Base-by-base conservation (phyloP, 2,113 vertebrate species). In the Gambusia holbrooki region DNA sequence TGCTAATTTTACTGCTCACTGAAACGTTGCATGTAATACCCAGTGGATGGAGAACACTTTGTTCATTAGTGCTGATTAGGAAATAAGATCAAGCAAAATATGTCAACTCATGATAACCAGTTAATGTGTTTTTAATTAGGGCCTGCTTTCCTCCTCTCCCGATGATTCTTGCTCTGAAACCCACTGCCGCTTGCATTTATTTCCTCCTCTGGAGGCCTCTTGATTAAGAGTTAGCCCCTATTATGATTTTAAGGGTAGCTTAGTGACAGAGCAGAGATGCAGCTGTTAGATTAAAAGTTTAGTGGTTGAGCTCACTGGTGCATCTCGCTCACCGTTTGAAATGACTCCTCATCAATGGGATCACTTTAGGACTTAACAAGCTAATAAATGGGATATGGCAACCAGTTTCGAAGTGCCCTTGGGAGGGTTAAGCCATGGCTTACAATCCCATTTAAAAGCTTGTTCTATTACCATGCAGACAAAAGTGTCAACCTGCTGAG, bases 111-210 rank as follows among this genome's bases (percentile, higher is more conserved):
- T 80, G 80, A 90, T 93, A 90, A 93, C 86, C 86, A 82, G 81
- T 87, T 89, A 90, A 92, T 92, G 82, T 82, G 81, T 83, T 90
- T 92, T 90, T 92, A 92, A 92, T 92, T 90, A 92, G 82, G 62
- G 75, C 60, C 69, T 64, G 65, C 77, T 81, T 83, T 75, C 76
- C 83, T 82, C 80, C 69, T 79, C 85, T 86, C 79, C 62, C 62
- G 70, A 80, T 88, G 79, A 77, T 76, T 79, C 71, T 42, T 73
- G 76, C 82, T 82, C 60, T 71, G 25, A 78, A 88, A 76, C 64
- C 64, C 58, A 75, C 78, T 72, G 29, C 69, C 65, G 79, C 9
- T 2, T 82, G 70, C 35, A 9, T 83, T 89, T 82, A 84, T 83
- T 84, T 82, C 73, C 79, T 85, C 80, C 80, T 83, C 77, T 85